Evolutionary conservation across 1,140 invertebrate genomes (phyloP), one percentile per base, ranked within the genome.

Genomic region (Heliconius melpomene): DNA sequence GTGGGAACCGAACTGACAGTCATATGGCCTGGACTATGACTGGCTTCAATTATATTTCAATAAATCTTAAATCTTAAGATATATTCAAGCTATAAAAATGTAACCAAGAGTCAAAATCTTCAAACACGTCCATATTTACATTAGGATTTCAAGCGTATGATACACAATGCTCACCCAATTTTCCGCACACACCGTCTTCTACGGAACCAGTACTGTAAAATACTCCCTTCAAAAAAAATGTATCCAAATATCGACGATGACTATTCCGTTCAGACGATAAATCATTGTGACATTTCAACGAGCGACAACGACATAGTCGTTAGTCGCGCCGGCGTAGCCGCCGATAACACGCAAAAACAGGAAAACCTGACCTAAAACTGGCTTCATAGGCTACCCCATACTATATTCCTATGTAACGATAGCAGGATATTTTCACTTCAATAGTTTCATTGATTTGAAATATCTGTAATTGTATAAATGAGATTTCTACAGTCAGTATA

Each of bases 301-400:
- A 78, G 74, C 85, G 89, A 90, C 87, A 84, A 80, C 87, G 87
- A 90, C 88, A 88, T 85, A 89, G 82, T 91, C 90, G 89, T 92
- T 91, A 92, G 90, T 86, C 86, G 86, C 84, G 84, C 85, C 80
- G 80, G 72, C 80, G 80, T 82, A 82, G 84, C 84, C 87, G 85
- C 85, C 87, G 89, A 91, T 90, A 91, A 88, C 89, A 87, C 81
- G 83, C 85, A 90, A 90, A 90, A 92, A 92, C 88, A 90, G 86
- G 85, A 88, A 89, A 89, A 87, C 79, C 85, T 82, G 79, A 77
- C 80, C 81, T 81, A 82, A 76, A 84, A 81, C 74, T 46, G 80
- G 71, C 77, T 82, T 81, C 78, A 81, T 76, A 84, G 79, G 80
- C 79, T 77, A 79, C 75, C 54, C 78, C 70, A 77, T 75, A 73